Percentiles rank a stretch among this genome's conserved stretches.
Evolutionary conservation across 2,797 vertebrate genomes (phyloP).

Genomic region (Chloroceryle inda): DNA sequence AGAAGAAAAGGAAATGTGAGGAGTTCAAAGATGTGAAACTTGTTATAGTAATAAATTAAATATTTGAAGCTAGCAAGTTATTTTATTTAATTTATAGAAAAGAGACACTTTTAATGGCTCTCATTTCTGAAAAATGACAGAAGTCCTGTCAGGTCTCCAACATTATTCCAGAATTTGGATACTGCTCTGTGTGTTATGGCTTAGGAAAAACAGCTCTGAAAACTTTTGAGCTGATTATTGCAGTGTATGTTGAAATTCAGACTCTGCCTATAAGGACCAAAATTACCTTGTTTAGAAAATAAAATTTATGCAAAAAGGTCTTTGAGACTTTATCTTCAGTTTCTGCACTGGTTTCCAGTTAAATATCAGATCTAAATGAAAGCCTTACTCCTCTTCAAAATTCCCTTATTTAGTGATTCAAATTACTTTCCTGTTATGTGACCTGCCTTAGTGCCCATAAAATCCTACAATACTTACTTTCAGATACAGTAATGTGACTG

Average conservation of each 20-base stretch:
- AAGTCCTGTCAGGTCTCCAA: background rate
- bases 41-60: background rate
- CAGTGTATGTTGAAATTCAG: background rate
- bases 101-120: background rate
- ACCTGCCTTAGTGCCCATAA: background rate
- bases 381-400: background rate
- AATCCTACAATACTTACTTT: background rate
- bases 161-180: background rate
- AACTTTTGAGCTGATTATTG: background rate
- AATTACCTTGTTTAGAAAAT: background rate
- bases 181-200: background rate
- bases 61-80: background rate
- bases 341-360: background rate
- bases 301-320: background rate
- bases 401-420: background rate
- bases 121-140: background rate
- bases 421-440: background rate
- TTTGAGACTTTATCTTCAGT: background rate
- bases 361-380: background rate
- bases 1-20: background rate
- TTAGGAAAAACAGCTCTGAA: background rate
- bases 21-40: background rate
- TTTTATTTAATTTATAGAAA: background rate
- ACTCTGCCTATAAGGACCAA: background rate
- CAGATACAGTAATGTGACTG: background rate